phyloP scores from a whole-genome alignment of 2,113 vertebrate species.

The Trachemys scripta region DNA sequence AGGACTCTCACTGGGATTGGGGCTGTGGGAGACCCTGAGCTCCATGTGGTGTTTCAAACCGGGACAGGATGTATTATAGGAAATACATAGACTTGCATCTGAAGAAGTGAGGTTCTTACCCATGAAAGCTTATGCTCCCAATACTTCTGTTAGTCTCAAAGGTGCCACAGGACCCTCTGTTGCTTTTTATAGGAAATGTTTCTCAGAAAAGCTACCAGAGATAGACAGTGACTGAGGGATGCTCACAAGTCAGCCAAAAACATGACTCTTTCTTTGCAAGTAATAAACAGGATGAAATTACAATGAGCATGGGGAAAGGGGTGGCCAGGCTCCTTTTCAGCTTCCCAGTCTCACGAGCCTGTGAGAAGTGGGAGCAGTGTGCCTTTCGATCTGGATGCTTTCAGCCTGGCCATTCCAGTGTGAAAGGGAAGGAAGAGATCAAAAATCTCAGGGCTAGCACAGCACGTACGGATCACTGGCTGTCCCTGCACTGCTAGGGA shows the following conservation, averaged over 20 bases:
- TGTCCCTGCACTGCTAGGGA: not conserved
- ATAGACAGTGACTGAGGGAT: not conserved
- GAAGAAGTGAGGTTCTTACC: too few relatives aligned
- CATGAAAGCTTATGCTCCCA: too few relatives aligned
- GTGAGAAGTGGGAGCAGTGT: not conserved
- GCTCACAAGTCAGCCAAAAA: not conserved
- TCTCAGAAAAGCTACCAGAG: not conserved
- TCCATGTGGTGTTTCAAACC: rapidly evolving
- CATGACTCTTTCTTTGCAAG: rapidly evolving
- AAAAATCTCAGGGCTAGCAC: rapidly evolving
- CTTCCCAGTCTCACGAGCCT: not conserved
- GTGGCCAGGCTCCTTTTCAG: rapidly evolving
- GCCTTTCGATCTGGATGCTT: not conserved
- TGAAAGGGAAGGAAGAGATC: not conserved
- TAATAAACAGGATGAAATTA: not conserved
- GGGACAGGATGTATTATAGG: not conserved
- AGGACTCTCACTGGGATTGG: not conserved
- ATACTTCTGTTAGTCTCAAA: too few relatives aligned
- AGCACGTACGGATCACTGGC: not conserved
- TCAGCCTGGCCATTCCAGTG: not conserved
- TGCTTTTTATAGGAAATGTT: not conserved
- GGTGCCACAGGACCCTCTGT: too few relatives aligned
- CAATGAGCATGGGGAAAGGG: not conserved
- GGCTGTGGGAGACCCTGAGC: not conserved
- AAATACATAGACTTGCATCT: too few relatives aligned